Base-by-base conservation (phyloP, 53 echinoderm and acorn worm genomes). In the Crossaster papposus region DNA sequence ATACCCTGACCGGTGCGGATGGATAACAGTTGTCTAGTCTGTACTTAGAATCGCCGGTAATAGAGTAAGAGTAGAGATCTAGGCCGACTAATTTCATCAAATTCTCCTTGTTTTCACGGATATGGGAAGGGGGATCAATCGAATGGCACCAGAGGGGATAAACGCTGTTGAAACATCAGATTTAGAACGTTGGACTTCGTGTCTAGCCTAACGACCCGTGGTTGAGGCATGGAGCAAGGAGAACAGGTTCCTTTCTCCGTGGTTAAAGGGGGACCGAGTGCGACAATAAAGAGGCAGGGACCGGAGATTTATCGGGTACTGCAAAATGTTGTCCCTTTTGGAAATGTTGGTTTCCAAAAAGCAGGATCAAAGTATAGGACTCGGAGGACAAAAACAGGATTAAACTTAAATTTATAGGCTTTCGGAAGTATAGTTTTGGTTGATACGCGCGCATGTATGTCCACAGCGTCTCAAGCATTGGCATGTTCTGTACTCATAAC, bases 11-110 rank as follows among this genome's bases (percentile, higher is more conserved):
- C 87, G 34, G 87, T 72, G 87, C 76, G 76, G 87, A 87, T 77
- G 74, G 87, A 87, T 77, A 87, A 87, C 87, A 87, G 87, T 87
- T 87, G 87, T 87, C 87, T 87, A 28, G 87, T 87, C 87, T 33
- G 51, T 34, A 35, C 63, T n/a, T 26, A 50, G 24, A 55, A 75
- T 36, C 9, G 36, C 87, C 54, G 58, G 44, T 44, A 87, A 77
- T 76, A 33, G 87, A 77, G 72, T 72, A 9, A 38, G 35, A 64
- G 35, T 13, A 23, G 38, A 23, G 51, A 7, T 62, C 58, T 87
- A 87, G 87, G 87, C 76, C 87, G 87, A 87, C 87, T 87, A 87
- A 87, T 87, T 87, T 75, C 77, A 87, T 87, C 77, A 72, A 76
- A 58, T 76, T 87, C 76, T 29, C 23, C 87, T 77, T 87, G 55